Evolutionary conservation across 2,797 vertebrate genomes (phyloP).

Genomic region (Paguma larvata): DNA sequence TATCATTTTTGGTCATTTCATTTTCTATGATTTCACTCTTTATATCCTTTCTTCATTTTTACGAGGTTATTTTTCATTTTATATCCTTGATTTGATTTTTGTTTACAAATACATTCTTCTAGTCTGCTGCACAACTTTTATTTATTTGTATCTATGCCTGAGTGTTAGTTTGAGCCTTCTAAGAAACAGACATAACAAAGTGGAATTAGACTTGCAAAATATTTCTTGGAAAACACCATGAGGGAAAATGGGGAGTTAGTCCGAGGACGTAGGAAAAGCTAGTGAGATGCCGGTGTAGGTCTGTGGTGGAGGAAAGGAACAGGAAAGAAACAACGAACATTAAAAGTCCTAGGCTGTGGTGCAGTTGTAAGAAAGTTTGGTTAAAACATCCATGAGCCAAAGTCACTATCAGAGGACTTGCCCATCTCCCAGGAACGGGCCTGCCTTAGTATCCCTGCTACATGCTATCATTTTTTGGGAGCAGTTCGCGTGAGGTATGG

Average conservation of each 20-base stretch:
- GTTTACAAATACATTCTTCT: not conserved
- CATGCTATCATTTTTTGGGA: not conserved
- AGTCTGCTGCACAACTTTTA: not conserved
- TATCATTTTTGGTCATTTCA: not conserved
- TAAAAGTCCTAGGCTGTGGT: not conserved
- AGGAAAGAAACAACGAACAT: not conserved
- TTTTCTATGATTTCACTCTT: not conserved
- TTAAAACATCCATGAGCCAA: not conserved
- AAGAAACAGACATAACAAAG: not conserved
- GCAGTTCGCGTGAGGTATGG: not conserved
- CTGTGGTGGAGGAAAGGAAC: not conserved
- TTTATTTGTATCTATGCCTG: not conserved
- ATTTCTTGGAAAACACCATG: not conserved
- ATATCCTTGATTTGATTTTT: not conserved
- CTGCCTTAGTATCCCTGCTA: fast-evolving
- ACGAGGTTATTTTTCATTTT: not conserved
- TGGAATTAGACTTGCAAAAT: not conserved
- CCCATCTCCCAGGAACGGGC: fast-evolving
- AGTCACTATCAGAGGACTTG: not conserved
- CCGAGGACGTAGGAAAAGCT: too few relatives aligned
- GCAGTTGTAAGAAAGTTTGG: not conserved
- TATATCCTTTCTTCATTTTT: not conserved
- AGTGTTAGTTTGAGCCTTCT: not conserved
- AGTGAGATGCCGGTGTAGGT: not conserved
- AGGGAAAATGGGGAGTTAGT: not conserved